phyloP scores from a whole-genome alignment of 2,797 vertebrate species.

The Momotus momota region DNA sequence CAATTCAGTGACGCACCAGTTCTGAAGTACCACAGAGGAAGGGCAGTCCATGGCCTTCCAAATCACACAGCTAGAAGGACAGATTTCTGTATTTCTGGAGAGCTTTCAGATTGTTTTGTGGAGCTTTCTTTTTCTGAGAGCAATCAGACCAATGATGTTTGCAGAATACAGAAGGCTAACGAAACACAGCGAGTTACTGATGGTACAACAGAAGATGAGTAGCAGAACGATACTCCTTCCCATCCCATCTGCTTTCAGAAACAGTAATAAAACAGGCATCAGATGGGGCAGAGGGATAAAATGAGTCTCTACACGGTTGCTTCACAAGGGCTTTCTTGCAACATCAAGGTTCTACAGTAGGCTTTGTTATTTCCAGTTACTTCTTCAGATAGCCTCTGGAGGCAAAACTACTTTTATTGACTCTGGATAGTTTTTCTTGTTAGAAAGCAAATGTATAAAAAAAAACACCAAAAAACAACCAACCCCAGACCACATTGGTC shows the following conservation, averaged over 20 bases:
- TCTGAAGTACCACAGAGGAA: neutral
- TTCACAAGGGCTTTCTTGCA: neutral
- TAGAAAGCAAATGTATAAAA: neutral
- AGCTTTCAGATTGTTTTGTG: neutral
- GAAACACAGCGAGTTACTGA: neutral
- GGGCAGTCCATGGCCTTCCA: neutral
- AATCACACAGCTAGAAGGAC: neutral
- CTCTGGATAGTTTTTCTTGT: neutral
- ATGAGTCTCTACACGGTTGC: accelerated
- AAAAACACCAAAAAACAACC: neutral
- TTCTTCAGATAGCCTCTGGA: neutral
- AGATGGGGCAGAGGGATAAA: neutral
- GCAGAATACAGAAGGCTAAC: neutral
- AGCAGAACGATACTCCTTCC: neutral
- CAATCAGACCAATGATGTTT: neutral
- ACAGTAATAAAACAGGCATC: neutral
- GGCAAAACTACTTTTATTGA: neutral
- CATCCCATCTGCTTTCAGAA: neutral
- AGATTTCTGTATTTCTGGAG: neutral
- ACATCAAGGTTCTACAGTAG: neutral
- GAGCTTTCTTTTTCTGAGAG: neutral
- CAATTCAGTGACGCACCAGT: neutral
- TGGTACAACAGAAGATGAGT: neutral
- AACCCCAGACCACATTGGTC: neutral
- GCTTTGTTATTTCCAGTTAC: neutral